Conservation (phyloP, 2,888 invertebrate species). For the Pachymerium ferrugineum region DNA sequence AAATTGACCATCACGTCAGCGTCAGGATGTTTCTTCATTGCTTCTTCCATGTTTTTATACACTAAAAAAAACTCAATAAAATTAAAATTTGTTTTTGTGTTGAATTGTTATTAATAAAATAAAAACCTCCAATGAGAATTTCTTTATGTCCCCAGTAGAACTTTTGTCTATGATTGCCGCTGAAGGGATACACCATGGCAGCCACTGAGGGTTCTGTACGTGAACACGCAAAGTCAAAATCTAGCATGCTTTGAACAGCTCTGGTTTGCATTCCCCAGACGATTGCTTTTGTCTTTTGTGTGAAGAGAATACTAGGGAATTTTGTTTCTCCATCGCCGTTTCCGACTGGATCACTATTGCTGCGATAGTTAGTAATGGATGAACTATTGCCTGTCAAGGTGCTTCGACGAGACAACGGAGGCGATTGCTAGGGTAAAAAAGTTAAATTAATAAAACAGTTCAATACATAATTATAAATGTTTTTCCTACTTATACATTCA, state of each 20-base stretch:
- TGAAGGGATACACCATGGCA: slow-evolving; percentile 97
- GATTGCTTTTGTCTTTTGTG: slow-evolving; percentile 74
- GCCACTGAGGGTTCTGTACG: slow-evolving; percentile 78
- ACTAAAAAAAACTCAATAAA: slow-evolving; percentile 51
- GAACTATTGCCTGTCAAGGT: not conserved
- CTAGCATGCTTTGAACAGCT: slow-evolving; percentile 93
- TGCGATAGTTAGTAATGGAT: not conserved
- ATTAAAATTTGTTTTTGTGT: not conserved
- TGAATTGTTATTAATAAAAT: not conserved
- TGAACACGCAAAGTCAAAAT: slow-evolving; percentile 91
- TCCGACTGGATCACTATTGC: not conserved
- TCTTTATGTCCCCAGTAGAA: slow-evolving; percentile 99
- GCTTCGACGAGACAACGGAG: slow-evolving; percentile 20
- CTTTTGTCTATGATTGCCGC: slow-evolving; percentile 94
- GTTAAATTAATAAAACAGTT: not conserved
- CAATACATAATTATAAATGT: too few relatives aligned
- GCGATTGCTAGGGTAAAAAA: slow-evolving; percentile 28
- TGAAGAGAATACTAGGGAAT: not conserved
- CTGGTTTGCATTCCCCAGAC: slow-evolving; percentile 99
- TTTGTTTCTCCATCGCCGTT: not conserved
- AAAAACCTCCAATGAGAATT: slow-evolving; percentile 65
- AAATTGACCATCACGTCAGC: slow-evolving; percentile 94
- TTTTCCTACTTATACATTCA: too few relatives aligned
- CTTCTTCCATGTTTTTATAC: slow-evolving; percentile 95
- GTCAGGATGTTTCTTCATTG: slow-evolving; percentile 88